Evolutionary conservation across 2,113 vertebrate species (phyloP).

Genomic region (Rallus limicola): DNA sequence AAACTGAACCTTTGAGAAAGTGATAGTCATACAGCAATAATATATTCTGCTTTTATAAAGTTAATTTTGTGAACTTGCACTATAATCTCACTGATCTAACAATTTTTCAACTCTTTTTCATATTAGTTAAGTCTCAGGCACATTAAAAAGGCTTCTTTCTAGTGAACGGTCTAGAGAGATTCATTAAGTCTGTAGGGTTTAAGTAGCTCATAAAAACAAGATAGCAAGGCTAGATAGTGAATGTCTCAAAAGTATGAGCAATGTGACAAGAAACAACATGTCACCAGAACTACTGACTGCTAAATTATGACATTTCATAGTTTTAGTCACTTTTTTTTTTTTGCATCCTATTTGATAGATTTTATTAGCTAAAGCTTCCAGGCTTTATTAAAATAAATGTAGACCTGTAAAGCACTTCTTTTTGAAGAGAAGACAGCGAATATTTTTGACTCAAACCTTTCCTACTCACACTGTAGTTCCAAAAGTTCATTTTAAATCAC

Average conservation of each 20-base stretch:
- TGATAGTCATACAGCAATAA: neutral
- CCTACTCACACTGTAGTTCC: neutral
- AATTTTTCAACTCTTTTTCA: neutral
- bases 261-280: neutral
- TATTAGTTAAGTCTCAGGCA: neutral
- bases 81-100: neutral
- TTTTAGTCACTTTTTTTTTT: neutral
- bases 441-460: neutral
- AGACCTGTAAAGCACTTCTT: neutral
- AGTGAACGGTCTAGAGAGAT: neutral
- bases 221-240: neutral
- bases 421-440: neutral
- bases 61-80: neutral
- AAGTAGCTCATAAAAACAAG: conserved; percentile 22
- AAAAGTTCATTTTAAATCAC: neutral
- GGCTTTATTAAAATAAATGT: neutral
- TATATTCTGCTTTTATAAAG: neutral
- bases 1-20: neutral
- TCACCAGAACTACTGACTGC: neutral
- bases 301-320: neutral
- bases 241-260: neutral
- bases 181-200: conserved; percentile 9
- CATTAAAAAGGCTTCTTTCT: neutral
- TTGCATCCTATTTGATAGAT: neutral
- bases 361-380: neutral